Conservation (phyloP, 2,888 invertebrate genomes). For the Eristalis intricaria region DNA sequence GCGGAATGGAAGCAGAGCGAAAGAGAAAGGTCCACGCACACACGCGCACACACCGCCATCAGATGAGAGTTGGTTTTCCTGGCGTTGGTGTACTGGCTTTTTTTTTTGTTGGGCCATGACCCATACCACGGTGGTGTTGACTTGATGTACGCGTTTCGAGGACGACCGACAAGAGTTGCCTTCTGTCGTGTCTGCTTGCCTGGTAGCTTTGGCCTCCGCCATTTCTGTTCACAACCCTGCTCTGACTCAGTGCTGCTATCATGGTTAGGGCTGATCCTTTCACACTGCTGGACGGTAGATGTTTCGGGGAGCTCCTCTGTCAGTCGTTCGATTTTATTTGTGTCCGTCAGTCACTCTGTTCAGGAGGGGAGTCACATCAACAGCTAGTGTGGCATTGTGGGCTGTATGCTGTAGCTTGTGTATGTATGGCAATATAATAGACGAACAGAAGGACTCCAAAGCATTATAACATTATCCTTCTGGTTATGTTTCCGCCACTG, state of each 20-base stretch:
- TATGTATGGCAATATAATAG: conserved; percentile 21
- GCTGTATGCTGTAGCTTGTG: neutral
- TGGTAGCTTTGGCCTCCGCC: conserved; percentile 69
- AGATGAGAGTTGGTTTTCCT: conserved; percentile 24
- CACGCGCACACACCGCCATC: conserved; percentile 8
- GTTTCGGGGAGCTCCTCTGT: conserved; percentile 47
- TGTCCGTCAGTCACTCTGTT: conserved; percentile 58
- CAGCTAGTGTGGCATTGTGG: neutral
- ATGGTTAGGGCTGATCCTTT: conserved; percentile 2
- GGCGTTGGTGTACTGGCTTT: neutral
- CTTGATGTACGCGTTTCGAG: conserved; percentile 41
- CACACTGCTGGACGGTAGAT: conserved; percentile 30
- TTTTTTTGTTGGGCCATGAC: conserved; percentile 64
- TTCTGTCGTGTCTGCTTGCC: conserved; percentile 55
- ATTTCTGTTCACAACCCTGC: conserved; percentile 56
- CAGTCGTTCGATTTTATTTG: conserved; percentile 65
- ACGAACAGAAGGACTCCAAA: conserved; percentile 76
- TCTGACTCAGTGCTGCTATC: conserved; percentile 8
- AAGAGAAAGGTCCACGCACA: conserved; percentile 14
- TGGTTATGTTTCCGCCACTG: conserved; percentile 81
- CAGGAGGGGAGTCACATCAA: conserved; percentile 18
- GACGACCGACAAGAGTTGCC: conserved; percentile 25
- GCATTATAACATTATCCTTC: conserved; percentile 81
- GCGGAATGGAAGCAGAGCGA: conserved; percentile 15
- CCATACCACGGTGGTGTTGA: conserved; percentile 60